Percentiles rank a stretch among this genome's conserved stretches.
These are phyloP conservation scores for Oophaga pumilio DNA, from an alignment of 2,113 vertebrate genomes.

Conservation along the genomic window DNA sequence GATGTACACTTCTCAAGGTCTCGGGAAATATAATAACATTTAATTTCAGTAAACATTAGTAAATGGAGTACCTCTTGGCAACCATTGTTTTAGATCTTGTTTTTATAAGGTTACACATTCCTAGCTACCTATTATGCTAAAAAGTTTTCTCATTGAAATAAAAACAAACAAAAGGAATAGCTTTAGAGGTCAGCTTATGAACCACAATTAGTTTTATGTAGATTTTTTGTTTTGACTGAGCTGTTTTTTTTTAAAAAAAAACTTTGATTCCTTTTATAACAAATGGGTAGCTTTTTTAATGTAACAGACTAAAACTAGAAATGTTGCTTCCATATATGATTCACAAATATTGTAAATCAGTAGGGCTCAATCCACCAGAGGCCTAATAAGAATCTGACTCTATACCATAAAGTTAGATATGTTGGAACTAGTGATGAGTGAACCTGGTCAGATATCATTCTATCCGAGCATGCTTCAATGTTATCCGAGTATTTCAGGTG, in stretches of 20 bases:
- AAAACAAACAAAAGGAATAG: background rate
- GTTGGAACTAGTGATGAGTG: no score
- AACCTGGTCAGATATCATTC: no score
- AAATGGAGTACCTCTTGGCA: background rate
- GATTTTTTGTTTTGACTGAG: background rate
- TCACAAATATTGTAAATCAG: no score
- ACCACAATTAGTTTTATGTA: background rate
- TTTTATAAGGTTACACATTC: background rate
- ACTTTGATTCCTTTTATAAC: no score
- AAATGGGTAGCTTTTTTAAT: no score
- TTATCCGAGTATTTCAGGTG: no score
- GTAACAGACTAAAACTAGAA: no score
- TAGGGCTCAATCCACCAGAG: no score
- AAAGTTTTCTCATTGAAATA: background rate
- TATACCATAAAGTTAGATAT: no score
- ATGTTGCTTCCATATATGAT: no score
- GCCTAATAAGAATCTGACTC: no score
- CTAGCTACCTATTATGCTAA: background rate
- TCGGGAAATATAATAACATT: conserved; percentile 6
- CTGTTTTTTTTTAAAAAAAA: background rate
- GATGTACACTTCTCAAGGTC: conserved; percentile 11
- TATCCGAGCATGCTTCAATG: no score
- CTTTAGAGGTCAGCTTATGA: background rate
- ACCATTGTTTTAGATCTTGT: background rate
- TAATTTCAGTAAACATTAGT: conserved; percentile 11